Base-by-base conservation (phyloP, 2,888 invertebrate species). In the Mesorhabditis sp. region DNA sequence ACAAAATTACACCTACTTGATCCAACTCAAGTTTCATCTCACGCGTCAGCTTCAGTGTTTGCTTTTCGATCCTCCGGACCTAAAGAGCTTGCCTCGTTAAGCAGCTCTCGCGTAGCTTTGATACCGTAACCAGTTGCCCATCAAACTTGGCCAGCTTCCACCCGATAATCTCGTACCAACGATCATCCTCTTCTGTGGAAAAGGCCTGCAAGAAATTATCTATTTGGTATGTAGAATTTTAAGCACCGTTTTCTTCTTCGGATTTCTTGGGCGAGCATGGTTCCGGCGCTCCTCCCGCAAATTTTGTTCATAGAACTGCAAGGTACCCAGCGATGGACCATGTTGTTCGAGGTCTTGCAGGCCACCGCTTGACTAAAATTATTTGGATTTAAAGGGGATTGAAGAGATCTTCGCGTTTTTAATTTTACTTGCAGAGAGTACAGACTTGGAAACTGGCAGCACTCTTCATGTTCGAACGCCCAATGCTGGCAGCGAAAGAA, bases 1-100 rank as follows among this genome's bases (percentile, higher is more conserved):
- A 13, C 64, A 15, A 63, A 65, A 45, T 61, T 41, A 4, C 5
- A 50, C 62, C 63, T 71, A 75, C 77, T 71, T 73, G 62, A 67
- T 78, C 78, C 45, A 78, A 71, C 70, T 78, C 78, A 62, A 69
- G 70, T 69, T 76, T 78, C 76, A 78, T 76, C 41, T 75, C 75
- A 66, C 76, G 74, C 5, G 76, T 78, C 63, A 78, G 70, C 66
- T 75, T 73, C 43, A 78, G 67, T 45, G 67, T 65, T 41, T 66
- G 43, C 71, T 76, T 76, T 43, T 75, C 67, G 62, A 78, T 73
- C 58, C 72, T 74, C 6, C 76, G 68, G 43, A 78, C 28, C 28
- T 28, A 28, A 28, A 28, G 28, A 28, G 28, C 28, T n/a, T n/a
- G n/a, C n/a, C n/a, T 28, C 28, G 28, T 28, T 28, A 28, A 28